Evolutionary conservation across 2,797 vertebrate genomes (phyloP).

Genomic region (Gallinago stenura): DNA sequence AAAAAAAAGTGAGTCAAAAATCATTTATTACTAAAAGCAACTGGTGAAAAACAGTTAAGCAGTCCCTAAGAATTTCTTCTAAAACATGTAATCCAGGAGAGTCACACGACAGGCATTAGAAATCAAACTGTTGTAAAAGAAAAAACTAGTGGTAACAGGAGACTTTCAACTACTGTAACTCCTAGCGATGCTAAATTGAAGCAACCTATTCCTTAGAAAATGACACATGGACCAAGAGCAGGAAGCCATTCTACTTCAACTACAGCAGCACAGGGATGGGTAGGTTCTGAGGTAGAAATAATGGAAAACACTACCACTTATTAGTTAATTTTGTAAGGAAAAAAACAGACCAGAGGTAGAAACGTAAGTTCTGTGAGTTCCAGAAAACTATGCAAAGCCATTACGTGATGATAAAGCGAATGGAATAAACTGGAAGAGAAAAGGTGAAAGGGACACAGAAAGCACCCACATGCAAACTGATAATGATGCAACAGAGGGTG

Average conservation of each 20-base stretch:
- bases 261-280: not conserved
- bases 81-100: not conserved
- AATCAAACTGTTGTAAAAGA: slow-evolving; percentile 17
- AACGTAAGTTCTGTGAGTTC: not conserved
- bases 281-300: not conserved
- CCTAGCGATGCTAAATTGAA: not conserved
- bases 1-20: not conserved
- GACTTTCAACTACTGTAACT: not conserved
- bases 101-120: not conserved
- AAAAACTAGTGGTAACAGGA: not conserved
- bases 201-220: not conserved
- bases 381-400: not conserved
- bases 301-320: not conserved
- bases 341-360: not conserved
- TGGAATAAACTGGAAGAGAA: not conserved
- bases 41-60: not conserved
- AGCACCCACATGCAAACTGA: not conserved
- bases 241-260: not conserved
- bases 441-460: not conserved
- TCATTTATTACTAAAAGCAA: not conserved
- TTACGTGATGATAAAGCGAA: not conserved
- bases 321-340: not conserved
- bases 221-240: not conserved
- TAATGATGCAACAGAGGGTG: not conserved
- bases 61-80: not conserved